These are phyloP conservation scores for Ageneiosus marmoratus DNA, from an alignment of 2,113 vertebrate genomes.

Conservation along the genomic window DNA sequence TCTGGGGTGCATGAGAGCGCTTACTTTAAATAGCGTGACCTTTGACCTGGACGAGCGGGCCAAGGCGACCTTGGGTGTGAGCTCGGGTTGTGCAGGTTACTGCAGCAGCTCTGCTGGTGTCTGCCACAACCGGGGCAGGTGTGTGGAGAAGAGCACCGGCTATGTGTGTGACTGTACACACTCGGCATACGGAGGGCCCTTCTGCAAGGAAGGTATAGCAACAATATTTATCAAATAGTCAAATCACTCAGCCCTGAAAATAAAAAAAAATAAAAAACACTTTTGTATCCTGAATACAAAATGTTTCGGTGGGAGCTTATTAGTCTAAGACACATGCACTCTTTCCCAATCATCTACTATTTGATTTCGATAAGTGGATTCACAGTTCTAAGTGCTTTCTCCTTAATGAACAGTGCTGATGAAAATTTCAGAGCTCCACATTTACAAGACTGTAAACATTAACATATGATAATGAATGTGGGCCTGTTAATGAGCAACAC, in stretches of 20 bases:
- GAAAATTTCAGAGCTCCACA: conserved; percentile 38
- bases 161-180: conserved; percentile 90
- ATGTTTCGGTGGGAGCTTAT: background rate
- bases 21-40: conserved; percentile 83
- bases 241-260: background rate
- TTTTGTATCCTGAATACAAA: background rate
- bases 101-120: conserved; percentile 90
- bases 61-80: conserved; percentile 85
- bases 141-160: conserved; percentile 89
- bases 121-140: conserved; percentile 89
- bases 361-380: conserved; percentile 21
- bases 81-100: conserved; percentile 89
- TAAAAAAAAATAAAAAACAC: background rate
- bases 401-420: conserved; percentile 36
- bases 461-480: conserved; percentile 26
- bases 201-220: conserved; percentile 85
- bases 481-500: background rate
- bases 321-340: conserved; percentile 6
- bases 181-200: conserved; percentile 88
- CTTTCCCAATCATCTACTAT: conserved; percentile 2
- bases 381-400: conserved; percentile 20
- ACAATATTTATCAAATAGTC: background rate
- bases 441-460: conserved; percentile 37
- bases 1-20: conserved; percentile 88
- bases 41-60: conserved; percentile 90